Evolutionary conservation across 2,888 invertebrate species (phyloP).

Genomic region (Cataglyphis cursor): DNA sequence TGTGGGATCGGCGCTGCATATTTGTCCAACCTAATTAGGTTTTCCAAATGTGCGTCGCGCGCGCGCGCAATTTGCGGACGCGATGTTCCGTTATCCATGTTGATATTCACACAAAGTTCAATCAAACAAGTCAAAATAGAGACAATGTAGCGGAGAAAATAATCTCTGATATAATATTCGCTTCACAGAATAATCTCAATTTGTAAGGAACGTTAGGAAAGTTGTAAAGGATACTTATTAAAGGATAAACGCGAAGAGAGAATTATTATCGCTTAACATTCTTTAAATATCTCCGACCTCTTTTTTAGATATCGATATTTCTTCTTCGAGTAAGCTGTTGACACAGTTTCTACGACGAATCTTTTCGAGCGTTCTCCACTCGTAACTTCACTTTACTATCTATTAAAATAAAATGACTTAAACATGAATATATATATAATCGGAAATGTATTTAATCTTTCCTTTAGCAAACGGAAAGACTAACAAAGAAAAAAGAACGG

Average conservation of each 20-base stretch:
- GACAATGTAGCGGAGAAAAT: neutral
- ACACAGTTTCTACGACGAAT: neutral
- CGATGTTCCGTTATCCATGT: conserved; percentile 61
- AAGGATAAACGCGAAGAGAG: neutral
- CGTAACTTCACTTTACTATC: neutral
- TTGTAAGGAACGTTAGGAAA: neutral
- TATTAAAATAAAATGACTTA: conserved; percentile 16
- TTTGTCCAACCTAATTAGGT: conserved; percentile 78
- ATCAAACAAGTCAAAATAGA: conserved; percentile 2
- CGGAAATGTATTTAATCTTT: neutral
- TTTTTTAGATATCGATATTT: neutral
- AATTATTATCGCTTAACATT: conserved; percentile 12
- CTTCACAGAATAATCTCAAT: conserved; percentile 5
- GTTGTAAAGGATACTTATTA: neutral
- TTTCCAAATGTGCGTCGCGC: conserved; percentile 75
- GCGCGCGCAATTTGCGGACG: conserved; percentile 68
- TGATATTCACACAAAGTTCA: conserved; percentile 57
- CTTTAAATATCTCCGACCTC: neutral
- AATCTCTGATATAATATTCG: neutral
- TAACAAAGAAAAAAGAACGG: neutral
- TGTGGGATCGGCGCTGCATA: conserved; percentile 69
- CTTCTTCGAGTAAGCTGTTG: neutral
- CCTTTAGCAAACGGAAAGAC: neutral
- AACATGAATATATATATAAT: neutral
- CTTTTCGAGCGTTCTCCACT: neutral